Base-by-base conservation (phyloP, 2,888 invertebrate species). In the Chaetogeoica ovagalla region DNA sequence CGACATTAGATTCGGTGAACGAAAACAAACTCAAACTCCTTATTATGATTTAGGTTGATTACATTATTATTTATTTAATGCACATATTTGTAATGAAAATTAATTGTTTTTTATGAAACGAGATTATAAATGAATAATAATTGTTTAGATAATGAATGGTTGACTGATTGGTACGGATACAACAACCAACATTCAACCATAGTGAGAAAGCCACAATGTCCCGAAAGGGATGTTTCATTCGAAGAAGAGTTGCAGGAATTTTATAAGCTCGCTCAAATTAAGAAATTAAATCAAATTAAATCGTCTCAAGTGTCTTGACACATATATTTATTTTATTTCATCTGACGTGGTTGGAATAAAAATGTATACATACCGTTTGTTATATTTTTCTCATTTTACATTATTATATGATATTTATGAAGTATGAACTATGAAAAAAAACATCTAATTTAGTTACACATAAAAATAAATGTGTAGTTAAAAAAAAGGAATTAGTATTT, bases 191-290 rank as follows among this genome's bases (percentile, higher is more conserved):
- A 69, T 48, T 8, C 62, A 17, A 17, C 43, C 13, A 43, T 57
- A 39, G 43, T 79, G 11, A 63, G 39, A 15, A 55, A 30, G 55
- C 8, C 70, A 55, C 55, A 39, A 8, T 57, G 43, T 48, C 43
- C 23, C n/a, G 79, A 63, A 63, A 37, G 70, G 57, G n/a, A 11
- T 21, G 66, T 6, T 4, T 69, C 70, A 15, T 79, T 65, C 19
- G 63, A 79, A 79, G 79, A 79, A 63, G 79, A 79, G 30, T 71
- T 79, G n/a, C 23, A 79, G 63, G 79, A 70, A 55, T 79, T 79
- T 23, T 65, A 55, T 43, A 65, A 79, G n/a, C 79, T 79, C 43
- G 43, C 79, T 65, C 70, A 77, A 70, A 77, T 71, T 19, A 65
- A 79, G 15, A 79, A 79, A 57, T 65, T 30, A 79, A 63, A 71